Conservation (phyloP, 2,888 invertebrate genomes). For the Rosalia funebris region DNA sequence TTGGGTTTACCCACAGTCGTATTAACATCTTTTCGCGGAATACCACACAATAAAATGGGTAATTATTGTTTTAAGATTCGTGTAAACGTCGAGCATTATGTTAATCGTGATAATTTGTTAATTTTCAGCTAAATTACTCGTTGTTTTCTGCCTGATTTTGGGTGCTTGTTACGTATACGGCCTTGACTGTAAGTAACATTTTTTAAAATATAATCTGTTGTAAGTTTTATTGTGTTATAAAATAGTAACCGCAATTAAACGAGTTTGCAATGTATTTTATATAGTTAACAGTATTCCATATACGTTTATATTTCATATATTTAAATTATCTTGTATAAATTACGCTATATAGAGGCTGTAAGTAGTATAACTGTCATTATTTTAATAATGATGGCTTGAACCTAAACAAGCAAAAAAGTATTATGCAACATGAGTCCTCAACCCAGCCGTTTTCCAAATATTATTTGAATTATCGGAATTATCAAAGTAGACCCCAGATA, state of each 20-base stretch:
- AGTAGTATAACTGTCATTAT: too few species aligned
- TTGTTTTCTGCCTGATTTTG: not conserved
- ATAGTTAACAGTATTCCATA: too few species aligned
- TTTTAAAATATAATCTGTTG: not conserved
- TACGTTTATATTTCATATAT: too few species aligned
- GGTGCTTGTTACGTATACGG: not conserved
- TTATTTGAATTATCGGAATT: too few species aligned
- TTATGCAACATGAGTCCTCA: too few species aligned
- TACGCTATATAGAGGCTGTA: too few species aligned
- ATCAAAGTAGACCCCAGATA: too few species aligned
- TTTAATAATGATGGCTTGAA: too few species aligned
- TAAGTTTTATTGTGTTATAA: not conserved
- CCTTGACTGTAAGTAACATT: conserved; percentile 8
- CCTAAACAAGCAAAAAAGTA: too few species aligned
- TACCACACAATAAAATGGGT: conserved; percentile 3
- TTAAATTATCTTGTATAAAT: too few species aligned
- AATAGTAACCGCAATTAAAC: not conserved
- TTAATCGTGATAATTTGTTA: not conserved
- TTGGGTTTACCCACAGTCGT: not conserved
- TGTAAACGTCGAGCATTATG: not conserved
- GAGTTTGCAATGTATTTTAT: too few species aligned
- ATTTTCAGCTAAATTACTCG: conserved; percentile 15
- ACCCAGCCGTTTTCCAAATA: too few species aligned
- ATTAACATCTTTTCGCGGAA: not conserved
- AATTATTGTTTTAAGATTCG: not conserved